Evolutionary conservation across 2,797 vertebrate genomes (phyloP).

Genomic region (Lepilemur septentrionalis): DNA sequence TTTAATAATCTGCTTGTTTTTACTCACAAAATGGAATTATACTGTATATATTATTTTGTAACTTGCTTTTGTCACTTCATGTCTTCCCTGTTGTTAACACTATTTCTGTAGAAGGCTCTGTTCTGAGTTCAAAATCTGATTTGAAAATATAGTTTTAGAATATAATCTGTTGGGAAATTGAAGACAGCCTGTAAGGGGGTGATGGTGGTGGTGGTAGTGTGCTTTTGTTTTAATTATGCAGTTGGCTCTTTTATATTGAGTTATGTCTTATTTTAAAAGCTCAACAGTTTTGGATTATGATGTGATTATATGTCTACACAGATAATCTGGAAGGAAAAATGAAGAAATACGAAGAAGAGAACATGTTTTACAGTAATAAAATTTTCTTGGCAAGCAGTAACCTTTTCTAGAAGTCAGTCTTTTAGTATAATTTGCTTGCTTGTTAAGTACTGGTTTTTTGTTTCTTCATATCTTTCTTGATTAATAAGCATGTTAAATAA

Average conservation of each 20-base stretch:
- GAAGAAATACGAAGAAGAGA: conserved; percentile 40
- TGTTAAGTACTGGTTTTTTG: conserved; percentile 25
- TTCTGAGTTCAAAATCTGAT: not conserved
- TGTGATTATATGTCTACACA: not conserved
- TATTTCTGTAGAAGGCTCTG: not conserved
- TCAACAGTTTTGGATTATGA: conserved; percentile 14
- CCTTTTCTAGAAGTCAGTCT: conserved; percentile 33
- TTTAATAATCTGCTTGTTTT: not conserved
- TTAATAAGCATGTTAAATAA: conserved; percentile 58
- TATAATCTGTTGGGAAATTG: not conserved
- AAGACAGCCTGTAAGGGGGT: not conserved
- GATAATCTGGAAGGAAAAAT: conserved; percentile 1
- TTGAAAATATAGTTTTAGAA: not conserved
- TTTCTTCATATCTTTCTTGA: conserved; percentile 25
- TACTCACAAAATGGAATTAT: not conserved
- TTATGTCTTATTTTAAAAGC: conserved; percentile 13
- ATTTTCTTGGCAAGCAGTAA: conserved; percentile 34
- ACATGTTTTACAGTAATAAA: conserved; percentile 15
- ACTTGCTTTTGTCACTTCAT: not conserved
- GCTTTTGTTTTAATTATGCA: not conserved
- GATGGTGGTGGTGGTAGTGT: not conserved
- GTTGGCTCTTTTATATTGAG: not conserved
- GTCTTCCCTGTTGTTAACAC: not conserved
- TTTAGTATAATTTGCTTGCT: conserved; percentile 54
- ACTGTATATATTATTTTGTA: not conserved